These are phyloP conservation scores for Drosophila pandora DNA, from an alignment of 1,140 invertebrate species.

Conservation along the genomic window DNA sequence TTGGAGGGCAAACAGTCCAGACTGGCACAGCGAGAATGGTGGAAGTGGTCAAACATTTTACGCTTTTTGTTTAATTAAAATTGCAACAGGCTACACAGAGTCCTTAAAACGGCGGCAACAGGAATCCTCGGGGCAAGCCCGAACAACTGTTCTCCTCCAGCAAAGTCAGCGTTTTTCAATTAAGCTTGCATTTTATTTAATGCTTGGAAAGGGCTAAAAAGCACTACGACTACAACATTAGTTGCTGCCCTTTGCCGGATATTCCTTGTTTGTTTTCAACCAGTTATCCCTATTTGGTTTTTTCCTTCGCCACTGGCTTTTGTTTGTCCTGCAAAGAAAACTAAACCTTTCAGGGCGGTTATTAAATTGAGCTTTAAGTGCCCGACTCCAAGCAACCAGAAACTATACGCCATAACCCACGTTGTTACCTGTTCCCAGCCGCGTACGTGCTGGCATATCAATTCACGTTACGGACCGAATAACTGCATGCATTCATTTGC, in stretches of 20 bases:
- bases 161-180: constrained; percentile 70
- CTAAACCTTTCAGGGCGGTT: constrained; percentile 31
- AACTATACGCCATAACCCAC: constrained; percentile 20
- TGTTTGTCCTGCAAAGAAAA: constrained; percentile 13
- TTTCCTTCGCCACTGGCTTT: background rate
- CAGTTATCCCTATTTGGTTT: constrained; percentile 56
- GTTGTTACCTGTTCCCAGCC: constrained; percentile 31
- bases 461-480: constrained; percentile 50
- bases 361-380: constrained; percentile 50
- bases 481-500: constrained; percentile 58
- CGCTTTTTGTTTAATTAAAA: constrained; percentile 82
- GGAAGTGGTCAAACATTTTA: constrained; percentile 74
- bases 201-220: constrained; percentile 21
- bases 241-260: constrained; percentile 45
- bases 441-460: constrained; percentile 58
- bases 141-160: background rate
- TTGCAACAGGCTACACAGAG: constrained; percentile 59
- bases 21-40: constrained; percentile 7
- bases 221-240: constrained; percentile 41
- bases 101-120: constrained; percentile 27
- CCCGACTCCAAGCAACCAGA: constrained; percentile 1
- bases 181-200: constrained; percentile 75
- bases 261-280: constrained; percentile 24
- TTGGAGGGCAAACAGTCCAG: background rate
- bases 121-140: background rate